Evolutionary conservation across 2,113 vertebrate genomes (phyloP).

Genomic region (Chaetodon auriga): DNA sequence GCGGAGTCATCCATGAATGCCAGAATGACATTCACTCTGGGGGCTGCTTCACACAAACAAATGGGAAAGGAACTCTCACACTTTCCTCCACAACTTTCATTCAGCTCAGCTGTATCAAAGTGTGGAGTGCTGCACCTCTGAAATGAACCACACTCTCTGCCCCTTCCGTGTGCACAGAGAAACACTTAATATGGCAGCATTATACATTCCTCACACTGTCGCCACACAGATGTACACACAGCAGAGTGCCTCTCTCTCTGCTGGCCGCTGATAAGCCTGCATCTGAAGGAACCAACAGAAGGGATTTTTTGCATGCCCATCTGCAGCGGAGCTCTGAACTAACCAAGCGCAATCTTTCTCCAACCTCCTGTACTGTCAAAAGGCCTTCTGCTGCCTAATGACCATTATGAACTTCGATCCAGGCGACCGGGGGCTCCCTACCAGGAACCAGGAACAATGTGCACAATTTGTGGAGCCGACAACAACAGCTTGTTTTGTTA

Average conservation of each 20-base stretch:
- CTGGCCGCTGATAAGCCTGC: conserved; percentile 52
- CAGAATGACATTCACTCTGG: conserved; percentile 29
- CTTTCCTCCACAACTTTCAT: conserved; percentile 14
- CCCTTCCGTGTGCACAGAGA: background rate
- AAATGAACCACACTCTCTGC: conserved; percentile 23
- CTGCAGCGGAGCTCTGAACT: conserved; percentile 66
- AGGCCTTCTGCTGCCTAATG: conserved; percentile 57
- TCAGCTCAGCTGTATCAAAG: background rate
- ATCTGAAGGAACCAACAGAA: conserved; percentile 55
- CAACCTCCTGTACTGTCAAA: conserved; percentile 60
- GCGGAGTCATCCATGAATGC: conserved; percentile 16
- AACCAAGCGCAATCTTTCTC: conserved; percentile 51
- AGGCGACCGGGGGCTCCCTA: conserved; percentile 22
- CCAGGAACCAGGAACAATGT: conserved; percentile 43
- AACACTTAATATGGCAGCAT: background rate
- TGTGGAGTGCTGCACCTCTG: background rate
- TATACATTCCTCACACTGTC: conserved; percentile 18
- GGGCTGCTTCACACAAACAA: conserved; percentile 27
- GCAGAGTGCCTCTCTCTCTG: conserved; percentile 38
- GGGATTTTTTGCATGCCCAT: conserved; percentile 57
- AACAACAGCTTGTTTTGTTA: conserved; percentile 31
- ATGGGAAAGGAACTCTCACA: background rate
- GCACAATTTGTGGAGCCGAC: conserved; percentile 18
- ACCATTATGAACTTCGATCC: conserved; percentile 35
- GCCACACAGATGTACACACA: conserved; percentile 37